Conservation (phyloP, 1,140 invertebrate genomes). For the Drosophila punjabiensis region DNA sequence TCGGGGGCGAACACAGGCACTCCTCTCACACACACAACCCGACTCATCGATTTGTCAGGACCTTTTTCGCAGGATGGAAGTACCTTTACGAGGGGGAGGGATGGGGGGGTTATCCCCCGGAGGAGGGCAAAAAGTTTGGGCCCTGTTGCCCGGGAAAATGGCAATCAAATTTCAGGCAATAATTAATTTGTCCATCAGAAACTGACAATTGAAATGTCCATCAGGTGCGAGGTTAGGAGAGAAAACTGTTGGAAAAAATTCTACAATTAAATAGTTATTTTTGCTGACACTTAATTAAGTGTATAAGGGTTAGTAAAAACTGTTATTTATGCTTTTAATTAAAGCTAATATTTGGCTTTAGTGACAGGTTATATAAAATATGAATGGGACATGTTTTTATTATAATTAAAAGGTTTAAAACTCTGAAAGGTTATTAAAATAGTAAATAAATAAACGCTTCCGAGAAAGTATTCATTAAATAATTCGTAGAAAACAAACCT, state of each 20-base stretch:
- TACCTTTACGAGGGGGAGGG: neutral
- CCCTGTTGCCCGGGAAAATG: constrained; percentile 25
- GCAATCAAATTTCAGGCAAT: constrained; percentile 47
- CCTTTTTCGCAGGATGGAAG: constrained; percentile 13
- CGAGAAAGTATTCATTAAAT: too few species aligned
- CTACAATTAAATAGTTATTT: neutral
- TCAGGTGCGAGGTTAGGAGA: neutral
- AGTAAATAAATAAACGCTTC: neutral
- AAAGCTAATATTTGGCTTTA: neutral
- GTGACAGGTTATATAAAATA: neutral
- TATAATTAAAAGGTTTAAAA: too few species aligned
- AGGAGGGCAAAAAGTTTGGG: constrained; percentile 23
- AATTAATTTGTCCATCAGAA: constrained; percentile 53
- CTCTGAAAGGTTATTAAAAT: neutral
- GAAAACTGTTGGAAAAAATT: constrained; percentile 7
- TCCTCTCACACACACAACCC: constrained; percentile 31
- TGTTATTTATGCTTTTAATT: neutral
- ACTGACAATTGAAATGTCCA: constrained; percentile 39
- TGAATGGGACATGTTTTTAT: too few species aligned
- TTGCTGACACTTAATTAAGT: neutral
- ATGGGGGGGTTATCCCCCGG: neutral
- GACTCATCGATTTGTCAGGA: constrained; percentile 51
- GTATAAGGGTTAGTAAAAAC: neutral
- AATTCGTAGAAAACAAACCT: neutral
- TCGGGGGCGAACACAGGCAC: constrained; percentile 14